A percentile compares a stretch with the other conserved stretches of the same genome.
phyloP scores from a whole-genome alignment of 35 echinoderm and acorn worm genomes.

The Strongylocentrotus purpuratus region DNA sequence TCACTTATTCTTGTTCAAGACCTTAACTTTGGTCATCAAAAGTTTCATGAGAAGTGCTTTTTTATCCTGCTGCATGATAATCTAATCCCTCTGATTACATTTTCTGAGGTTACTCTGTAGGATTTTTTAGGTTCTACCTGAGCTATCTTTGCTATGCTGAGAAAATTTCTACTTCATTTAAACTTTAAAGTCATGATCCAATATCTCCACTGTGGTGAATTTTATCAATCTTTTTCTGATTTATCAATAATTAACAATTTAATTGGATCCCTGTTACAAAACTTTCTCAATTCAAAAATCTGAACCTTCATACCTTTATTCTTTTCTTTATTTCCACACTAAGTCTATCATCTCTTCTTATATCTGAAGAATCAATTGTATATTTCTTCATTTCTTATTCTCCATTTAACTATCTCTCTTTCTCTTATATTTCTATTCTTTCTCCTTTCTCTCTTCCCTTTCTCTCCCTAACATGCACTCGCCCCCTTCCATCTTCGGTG shows the following conservation, averaged over 20 bases:
- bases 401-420: background rate
- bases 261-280: background rate
- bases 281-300: background rate
- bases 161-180: background rate
- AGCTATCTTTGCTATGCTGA: background rate
- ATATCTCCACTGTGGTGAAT: background rate
- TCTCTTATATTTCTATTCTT: background rate
- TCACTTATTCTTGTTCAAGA: constrained; percentile 13
- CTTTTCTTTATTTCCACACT: too few relatives aligned
- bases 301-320: background rate
- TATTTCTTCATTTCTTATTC: too few relatives aligned
- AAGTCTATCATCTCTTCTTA: too few relatives aligned
- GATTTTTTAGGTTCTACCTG: background rate
- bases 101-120: background rate
- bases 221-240: background rate
- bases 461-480: background rate
- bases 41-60: background rate
- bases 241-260: background rate
- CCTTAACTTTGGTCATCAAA: background rate
- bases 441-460: too few relatives aligned
- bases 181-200: background rate
- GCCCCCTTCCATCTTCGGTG: background rate
- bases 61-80: background rate
- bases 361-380: too few relatives aligned
- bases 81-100: background rate